These are phyloP conservation scores for Scleropages formosus DNA, from an alignment of 2,797 vertebrate genomes.

Conservation along the genomic window DNA sequence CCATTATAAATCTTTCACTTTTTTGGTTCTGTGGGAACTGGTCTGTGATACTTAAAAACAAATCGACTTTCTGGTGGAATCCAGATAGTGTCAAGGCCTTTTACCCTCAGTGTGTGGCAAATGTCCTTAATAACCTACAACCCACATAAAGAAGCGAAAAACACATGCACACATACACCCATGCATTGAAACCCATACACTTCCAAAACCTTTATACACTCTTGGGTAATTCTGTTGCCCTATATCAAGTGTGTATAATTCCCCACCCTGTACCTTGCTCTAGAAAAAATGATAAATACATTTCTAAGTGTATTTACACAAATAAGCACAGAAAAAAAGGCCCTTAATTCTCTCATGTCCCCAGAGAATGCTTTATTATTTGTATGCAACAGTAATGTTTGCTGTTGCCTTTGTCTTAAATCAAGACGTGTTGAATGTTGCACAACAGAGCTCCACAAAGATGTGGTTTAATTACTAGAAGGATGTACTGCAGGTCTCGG, in stretches of 20 bases:
- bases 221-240: background rate
- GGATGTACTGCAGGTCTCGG: background rate
- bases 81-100: background rate
- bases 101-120: background rate
- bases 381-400: background rate
- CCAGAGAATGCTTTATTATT: background rate
- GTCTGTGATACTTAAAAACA: conserved; percentile 7
- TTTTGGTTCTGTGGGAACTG: conserved; percentile 3
- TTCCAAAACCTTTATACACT: background rate
- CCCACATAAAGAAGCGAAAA: background rate
- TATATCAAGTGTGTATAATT: background rate
- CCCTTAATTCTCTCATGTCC: background rate
- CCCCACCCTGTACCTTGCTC: background rate
- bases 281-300: background rate
- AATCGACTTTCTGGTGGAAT: background rate
- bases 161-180: background rate
- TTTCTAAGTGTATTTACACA: too few species aligned
- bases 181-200: background rate
- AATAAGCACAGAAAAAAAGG: background rate
- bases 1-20: background rate
- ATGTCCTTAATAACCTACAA: background rate
- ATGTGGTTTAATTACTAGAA: background rate
- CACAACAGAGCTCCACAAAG: background rate
- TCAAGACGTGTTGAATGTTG: background rate
- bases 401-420: background rate